Base-by-base conservation (phyloP, 1,140 invertebrate species). In the Penaeus japonicus region DNA sequence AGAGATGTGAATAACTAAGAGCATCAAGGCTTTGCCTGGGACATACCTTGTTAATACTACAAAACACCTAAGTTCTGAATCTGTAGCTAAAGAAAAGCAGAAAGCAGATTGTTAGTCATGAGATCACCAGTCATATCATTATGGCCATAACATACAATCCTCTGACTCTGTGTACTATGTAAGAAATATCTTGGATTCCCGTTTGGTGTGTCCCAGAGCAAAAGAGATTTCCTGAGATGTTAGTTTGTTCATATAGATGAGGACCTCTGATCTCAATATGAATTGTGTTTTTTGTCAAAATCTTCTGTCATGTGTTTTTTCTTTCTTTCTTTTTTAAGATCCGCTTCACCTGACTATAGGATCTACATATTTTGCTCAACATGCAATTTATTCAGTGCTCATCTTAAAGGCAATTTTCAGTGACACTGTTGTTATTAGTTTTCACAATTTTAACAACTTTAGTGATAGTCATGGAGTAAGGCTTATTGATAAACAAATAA, bases 1-100 rank as follows among this genome's bases (percentile, higher is more conserved):
- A 35, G 39, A 47, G 75, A 78, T 32, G 59, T 75, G 20, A 55
- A n/a, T 84, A 70, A 75, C 47, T 73, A 84, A 73, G n/a, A 20
- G 59, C 22, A 57, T 47, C 59, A 73, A 47, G 65, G 82, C 62
- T 75, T 53, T 70, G 82, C 65, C 32, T 39, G 53, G 59, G 82
- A 70, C 82, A 84, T 84, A 84, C 82, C 82, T 84, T 84, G 82
- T 84, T 47, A 84, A 73, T 32, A 84, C 82, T 84, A 84, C n/a
- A 65, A 73, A 84, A 84, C 82, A 84, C 82, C 82, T 84, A 84
- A 84, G 82, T 70, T 84, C 82, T 84, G 82, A 84, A 47, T 84
- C 82, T 84, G 82, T 84, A 84, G 82, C 82, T 84, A 84, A 84
- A 75, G 82, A 84, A 84, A 84, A 84, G 82, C 82, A 84, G 82